Evolutionary conservation across 1,140 invertebrate genomes (phyloP).

Genomic region (Pogonomyrmex barbatus): DNA sequence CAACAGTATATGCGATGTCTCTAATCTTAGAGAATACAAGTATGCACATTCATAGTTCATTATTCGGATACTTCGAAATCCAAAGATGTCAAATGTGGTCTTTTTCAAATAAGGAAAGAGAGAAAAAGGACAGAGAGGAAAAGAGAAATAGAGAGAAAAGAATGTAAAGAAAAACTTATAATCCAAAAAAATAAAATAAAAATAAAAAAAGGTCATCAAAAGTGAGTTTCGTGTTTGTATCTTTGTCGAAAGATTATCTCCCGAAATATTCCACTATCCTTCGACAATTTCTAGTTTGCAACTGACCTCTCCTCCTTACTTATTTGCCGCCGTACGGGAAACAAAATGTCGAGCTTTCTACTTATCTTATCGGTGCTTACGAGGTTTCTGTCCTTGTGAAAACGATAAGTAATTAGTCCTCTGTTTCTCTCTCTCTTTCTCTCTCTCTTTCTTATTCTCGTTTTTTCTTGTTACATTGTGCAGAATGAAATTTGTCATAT

Average conservation of each 20-base stretch:
- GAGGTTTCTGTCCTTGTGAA: conserved; percentile 25
- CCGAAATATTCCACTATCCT: neutral
- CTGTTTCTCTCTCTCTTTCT: neutral
- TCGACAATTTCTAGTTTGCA: conserved; percentile 19
- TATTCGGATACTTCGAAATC: neutral
- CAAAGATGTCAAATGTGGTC: neutral
- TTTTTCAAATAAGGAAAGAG: neutral
- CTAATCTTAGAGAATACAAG: too few relatives aligned
- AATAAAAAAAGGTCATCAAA: neutral
- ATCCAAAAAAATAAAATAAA: neutral
- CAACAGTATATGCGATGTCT: neutral
- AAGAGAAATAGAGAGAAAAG: neutral
- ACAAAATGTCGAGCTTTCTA: conserved; percentile 21
- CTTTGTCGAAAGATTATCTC: neutral
- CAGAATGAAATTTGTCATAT: neutral
- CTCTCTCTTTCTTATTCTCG: neutral
- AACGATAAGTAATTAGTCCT: neutral
- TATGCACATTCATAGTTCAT: neutral
- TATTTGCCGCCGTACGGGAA: neutral
- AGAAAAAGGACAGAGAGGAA: neutral
- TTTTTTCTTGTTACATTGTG: neutral
- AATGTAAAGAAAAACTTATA: neutral
- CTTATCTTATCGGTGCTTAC: conserved; percentile 44
- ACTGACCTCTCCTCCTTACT: conserved; percentile 15
- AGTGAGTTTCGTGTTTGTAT: neutral